Conservation (phyloP, 2,113 vertebrate genomes). For the Megatriorchis doriae region DNA sequence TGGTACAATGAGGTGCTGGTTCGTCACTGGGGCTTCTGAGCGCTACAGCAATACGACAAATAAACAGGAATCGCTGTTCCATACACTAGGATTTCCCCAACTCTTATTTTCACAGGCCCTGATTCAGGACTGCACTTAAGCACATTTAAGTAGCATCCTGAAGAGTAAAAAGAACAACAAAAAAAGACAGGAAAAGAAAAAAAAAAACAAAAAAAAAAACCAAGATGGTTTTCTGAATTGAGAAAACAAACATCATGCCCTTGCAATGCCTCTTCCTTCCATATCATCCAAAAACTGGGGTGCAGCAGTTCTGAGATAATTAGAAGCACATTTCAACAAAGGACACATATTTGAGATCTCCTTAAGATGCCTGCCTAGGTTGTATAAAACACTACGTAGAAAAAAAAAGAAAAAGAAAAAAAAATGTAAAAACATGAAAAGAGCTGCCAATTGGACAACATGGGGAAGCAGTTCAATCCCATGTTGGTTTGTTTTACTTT, state of each 20-base stretch:
- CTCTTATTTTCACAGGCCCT: not conserved
- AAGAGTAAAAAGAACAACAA: not conserved
- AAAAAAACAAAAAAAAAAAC: too few relatives aligned
- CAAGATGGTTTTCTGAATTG: not conserved
- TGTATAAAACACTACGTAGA: conserved; percentile 38
- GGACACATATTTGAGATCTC: conserved; percentile 62
- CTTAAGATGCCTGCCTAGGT: conserved; percentile 56
- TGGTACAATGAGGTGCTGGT: not conserved
- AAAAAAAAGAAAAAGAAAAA: conserved; percentile 44
- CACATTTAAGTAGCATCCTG: not conserved
- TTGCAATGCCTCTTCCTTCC: conserved; percentile 44
- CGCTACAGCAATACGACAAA: not conserved
- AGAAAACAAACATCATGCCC: not conserved
- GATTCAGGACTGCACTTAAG: not conserved
- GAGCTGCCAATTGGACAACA: conserved; percentile 73
- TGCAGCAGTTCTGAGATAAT: conserved; percentile 66
- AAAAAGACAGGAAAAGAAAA: not conserved
- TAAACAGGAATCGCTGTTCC: not conserved
- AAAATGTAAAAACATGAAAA: conserved; percentile 29
- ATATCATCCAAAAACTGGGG: conserved; percentile 33
- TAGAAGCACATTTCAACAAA: conserved; percentile 78
- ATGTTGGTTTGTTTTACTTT: conserved; percentile 68
- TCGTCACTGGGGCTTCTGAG: not conserved
- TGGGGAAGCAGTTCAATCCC: conserved; percentile 68
- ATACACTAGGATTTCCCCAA: not conserved